Percentiles rank a stretch among this genome's conserved stretches.
These are phyloP conservation scores for Odontamblyopus rebecca DNA, from an alignment of 2,797 vertebrate species.

Conservation along the genomic window DNA sequence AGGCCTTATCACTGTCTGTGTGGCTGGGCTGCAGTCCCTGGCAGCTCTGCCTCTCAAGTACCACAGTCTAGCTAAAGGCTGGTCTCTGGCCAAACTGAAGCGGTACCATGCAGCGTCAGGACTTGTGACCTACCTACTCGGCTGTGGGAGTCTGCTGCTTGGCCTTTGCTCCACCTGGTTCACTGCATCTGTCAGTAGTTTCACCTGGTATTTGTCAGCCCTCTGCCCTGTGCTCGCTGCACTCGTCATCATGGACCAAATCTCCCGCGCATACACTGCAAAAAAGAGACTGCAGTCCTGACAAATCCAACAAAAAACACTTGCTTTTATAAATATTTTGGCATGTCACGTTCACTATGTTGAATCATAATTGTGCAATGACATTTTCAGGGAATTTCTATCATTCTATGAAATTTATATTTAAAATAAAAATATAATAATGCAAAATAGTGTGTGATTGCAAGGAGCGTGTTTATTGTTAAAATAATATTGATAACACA, in stretches of 20 bases:
- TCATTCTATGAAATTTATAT: background rate
- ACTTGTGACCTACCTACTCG: conserved; percentile 87
- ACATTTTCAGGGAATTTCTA: conserved; percentile 1
- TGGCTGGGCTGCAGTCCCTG: conserved; percentile 75
- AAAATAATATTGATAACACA: conserved; percentile 82
- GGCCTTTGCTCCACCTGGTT: conserved; percentile 93
- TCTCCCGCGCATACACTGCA: conserved; percentile 88
- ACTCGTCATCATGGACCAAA: conserved; percentile 91
- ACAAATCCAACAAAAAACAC: conserved; percentile 19
- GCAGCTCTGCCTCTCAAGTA: conserved; percentile 86
- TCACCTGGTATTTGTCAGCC: conserved; percentile 84
- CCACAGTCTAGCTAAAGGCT: conserved; percentile 86
- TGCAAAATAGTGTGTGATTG: conserved; percentile 34
- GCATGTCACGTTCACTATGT: background rate
- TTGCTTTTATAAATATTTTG: background rate
- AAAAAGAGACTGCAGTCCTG: conserved; percentile 87
- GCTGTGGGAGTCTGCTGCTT: conserved; percentile 84
- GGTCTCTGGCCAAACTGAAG: conserved; percentile 91
- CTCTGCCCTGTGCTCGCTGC: conserved; percentile 82
- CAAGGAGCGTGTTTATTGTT: conserved; percentile 78
- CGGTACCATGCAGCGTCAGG: conserved; percentile 91
- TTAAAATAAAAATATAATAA: conserved; percentile 13
- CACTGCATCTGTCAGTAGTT: conserved; percentile 70
- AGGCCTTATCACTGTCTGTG: conserved; percentile 83
- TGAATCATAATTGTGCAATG: background rate